phyloP scores from a whole-genome alignment of 92 coral and sea anemone genomes.

The Umimayanthus kanabou region DNA sequence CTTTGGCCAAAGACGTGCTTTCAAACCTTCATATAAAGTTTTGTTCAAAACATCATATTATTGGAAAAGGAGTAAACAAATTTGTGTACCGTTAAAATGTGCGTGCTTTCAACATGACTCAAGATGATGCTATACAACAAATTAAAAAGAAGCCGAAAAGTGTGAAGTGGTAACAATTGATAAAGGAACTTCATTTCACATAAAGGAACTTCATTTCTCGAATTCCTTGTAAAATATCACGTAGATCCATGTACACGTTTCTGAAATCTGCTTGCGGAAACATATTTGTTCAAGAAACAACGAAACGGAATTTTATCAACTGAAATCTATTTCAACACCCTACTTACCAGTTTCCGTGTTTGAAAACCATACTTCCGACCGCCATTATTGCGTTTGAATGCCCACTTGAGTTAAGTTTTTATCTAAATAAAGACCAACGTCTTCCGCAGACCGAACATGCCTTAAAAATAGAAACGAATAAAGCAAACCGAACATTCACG shows the following conservation, averaged over 20 bases:
- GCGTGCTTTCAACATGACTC: background rate
- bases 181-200: constrained; percentile 2
- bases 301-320: constrained; percentile 15
- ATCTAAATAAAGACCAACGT: constrained; percentile 19
- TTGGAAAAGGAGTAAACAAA: background rate
- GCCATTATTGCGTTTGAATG: constrained; percentile 19
- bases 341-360: constrained; percentile 22
- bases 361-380: constrained; percentile 20
- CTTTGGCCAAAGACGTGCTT: constrained; percentile 9
- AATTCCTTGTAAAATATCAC: background rate
- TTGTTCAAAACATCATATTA: background rate
- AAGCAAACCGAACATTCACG: constrained; percentile 23
- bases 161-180: background rate
- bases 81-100: background rate
- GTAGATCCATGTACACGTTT: constrained; percentile 18
- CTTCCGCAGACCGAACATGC: background rate
- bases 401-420: constrained; percentile 23
- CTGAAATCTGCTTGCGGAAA: background rate
- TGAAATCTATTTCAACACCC: constrained; percentile 44
- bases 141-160: constrained; percentile 1
- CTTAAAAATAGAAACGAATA: background rate
- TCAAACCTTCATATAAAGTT: background rate
- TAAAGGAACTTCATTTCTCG: background rate
- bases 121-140: no score
- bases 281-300: constrained; percentile 10